Evolutionary conservation across 2,113 vertebrate species (phyloP).

Genomic region (Cheilinus undulatus): DNA sequence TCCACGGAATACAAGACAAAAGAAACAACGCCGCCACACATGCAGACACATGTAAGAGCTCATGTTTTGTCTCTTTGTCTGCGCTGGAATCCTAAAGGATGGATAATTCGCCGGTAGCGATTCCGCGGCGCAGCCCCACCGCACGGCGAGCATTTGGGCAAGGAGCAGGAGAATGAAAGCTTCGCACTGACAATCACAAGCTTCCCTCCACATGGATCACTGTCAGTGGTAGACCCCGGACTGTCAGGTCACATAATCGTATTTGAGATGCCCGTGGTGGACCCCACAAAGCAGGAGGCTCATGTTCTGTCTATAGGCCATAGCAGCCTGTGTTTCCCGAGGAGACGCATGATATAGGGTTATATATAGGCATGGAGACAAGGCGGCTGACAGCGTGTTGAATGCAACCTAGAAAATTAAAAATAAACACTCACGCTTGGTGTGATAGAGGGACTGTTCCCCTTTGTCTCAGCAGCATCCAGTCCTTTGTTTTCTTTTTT

Average conservation of each 20-base stretch:
- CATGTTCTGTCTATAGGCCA: constrained; percentile 23
- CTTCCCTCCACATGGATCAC: constrained; percentile 74
- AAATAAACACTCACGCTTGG: not conserved
- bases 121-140: constrained; percentile 62
- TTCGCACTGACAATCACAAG: constrained; percentile 75
- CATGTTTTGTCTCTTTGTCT: constrained; percentile 67
- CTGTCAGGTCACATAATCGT: constrained; percentile 78
- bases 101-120: constrained; percentile 69
- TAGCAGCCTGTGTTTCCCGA: constrained; percentile 6
- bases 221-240: constrained; percentile 74
- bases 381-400: not conserved
- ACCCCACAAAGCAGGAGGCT: constrained; percentile 60
- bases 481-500: not conserved
- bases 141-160: constrained; percentile 64
- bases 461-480: not conserved
- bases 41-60: constrained; percentile 43
- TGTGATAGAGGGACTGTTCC: not conserved
- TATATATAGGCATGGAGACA: constrained; percentile 1
- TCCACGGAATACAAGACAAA: not conserved
- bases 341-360: constrained; percentile 37
- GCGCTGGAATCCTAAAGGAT: constrained; percentile 36
- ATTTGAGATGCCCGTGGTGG: constrained; percentile 57
- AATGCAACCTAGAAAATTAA: not conserved
- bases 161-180: constrained; percentile 51
- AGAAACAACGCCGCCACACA: constrained; percentile 4